phyloP scores from a whole-genome alignment of 2,113 vertebrate genomes.

The Macaca mulatta region DNA sequence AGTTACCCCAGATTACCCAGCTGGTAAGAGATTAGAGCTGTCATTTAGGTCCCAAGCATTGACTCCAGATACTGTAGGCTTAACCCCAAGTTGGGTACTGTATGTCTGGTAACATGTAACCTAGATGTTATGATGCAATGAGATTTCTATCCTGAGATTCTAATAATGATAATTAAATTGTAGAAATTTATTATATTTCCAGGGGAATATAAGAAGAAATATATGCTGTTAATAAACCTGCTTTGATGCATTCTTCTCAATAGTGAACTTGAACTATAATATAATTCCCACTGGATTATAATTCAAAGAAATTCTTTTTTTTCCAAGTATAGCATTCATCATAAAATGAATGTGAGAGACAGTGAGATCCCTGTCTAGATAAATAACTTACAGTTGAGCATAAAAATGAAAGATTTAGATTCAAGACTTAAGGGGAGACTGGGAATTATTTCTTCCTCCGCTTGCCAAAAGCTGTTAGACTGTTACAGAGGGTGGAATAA shows the following conservation, averaged over 20 bases:
- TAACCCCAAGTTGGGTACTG: neutral
- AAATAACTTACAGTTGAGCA: constrained; percentile 44
- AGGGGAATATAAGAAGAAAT: neutral
- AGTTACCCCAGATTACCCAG: neutral
- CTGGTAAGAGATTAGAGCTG: neutral
- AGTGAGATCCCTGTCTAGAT: constrained; percentile 26
- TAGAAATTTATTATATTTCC: neutral
- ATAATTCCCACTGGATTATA: constrained; percentile 36
- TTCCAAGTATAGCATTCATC: constrained; percentile 38
- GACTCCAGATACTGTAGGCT: neutral
- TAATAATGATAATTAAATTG: constrained; percentile 1
- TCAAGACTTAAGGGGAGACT: constrained; percentile 14
- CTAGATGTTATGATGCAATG: neutral
- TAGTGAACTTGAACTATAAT: constrained; percentile 17
- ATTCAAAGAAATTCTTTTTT: constrained; percentile 1
- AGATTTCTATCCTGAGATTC: neutral
- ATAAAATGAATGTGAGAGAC: constrained; percentile 51
- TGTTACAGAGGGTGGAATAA: neutral
- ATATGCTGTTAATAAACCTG: neutral
- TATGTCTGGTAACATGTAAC: neutral
- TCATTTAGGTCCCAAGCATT: neutral
- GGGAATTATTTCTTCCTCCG: constrained; percentile 38
- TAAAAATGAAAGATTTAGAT: constrained; percentile 46
- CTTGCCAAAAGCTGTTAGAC: constrained; percentile 24
- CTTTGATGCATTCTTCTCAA: constrained; percentile 36